Conservation (phyloP, 2,888 invertebrate genomes). For the Heterodera filipjevi region DNA sequence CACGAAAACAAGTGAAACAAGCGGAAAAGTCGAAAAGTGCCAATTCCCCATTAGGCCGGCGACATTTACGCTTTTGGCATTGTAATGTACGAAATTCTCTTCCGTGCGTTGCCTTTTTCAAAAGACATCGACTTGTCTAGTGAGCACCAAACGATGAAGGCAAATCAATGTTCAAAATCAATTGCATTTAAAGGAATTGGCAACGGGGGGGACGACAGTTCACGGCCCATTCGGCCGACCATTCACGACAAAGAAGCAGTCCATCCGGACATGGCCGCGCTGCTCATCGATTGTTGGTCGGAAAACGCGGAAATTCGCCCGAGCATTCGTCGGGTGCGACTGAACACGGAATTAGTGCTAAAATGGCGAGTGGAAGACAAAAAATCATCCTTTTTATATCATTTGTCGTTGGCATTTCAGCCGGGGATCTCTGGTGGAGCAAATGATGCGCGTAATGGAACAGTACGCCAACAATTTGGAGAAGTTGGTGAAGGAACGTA, state of each 20-base stretch:
- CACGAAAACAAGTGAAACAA: conserved; percentile 38
- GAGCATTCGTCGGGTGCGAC: conserved; percentile 57
- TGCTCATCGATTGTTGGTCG: conserved; percentile 60
- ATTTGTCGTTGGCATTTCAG: conserved; percentile 35
- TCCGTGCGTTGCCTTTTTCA: conserved; percentile 58
- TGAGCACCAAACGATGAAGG: conserved; percentile 16
- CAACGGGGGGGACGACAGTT: conserved; percentile 17
- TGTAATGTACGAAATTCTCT: conserved; percentile 61
- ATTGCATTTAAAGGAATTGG: conserved; percentile 14
- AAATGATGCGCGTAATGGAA: conserved; percentile 62
- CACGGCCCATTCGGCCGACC: conserved; percentile 52
- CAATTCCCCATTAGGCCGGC: conserved; percentile 43
- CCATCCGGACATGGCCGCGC: conserved; percentile 50
- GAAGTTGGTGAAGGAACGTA: conserved; percentile 62
- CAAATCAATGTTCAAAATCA: neutral
- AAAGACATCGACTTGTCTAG: conserved; percentile 51
- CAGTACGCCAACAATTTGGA: conserved; percentile 64
- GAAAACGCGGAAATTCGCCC: conserved; percentile 63
- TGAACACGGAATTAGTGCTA: conserved; percentile 62
- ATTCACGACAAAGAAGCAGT: conserved; percentile 52
- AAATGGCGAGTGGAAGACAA: conserved; percentile 38
- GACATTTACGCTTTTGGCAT: conserved; percentile 64
- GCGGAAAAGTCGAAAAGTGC: neutral
- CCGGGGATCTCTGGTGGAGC: conserved; percentile 62
- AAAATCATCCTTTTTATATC: neutral